Evolutionary conservation across 2,888 invertebrate species (phyloP), one percentile per base, ranked within the genome.

Genomic region (Amiota mariae): DNA sequence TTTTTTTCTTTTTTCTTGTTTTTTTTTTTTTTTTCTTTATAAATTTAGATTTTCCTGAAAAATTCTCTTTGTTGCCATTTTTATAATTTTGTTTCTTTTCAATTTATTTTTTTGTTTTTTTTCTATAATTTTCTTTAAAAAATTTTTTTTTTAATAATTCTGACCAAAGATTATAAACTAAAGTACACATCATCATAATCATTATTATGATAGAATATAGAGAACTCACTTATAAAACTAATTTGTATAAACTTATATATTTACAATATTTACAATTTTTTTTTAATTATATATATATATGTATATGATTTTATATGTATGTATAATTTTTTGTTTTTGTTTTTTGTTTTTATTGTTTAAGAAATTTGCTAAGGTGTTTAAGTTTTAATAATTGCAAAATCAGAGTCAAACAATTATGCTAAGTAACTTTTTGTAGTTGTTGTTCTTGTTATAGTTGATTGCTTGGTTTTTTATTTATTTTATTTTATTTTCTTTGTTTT

Each of bases 401-500:
- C 47, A 20, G 49, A 49, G 18, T 20, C 48, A 66, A 36, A 48
- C 64, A 66, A 66, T 66, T 59, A 66, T 46, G 20, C 47, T 67
- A 67, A 67, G 66, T 75, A 78, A 76, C 78, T 80, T 75, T 78
- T 78, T 67, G 67, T 71, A 74, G 15, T 75, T 72, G 24, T 36
- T 36, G 36, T 36, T 36, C 36, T 36, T 36, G 51, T 70, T 59
- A 24, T 59, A 24, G 59, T 59, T 20, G 20, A 59, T 59, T 59
- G 59, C 20, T 59, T 18, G 12, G 11, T 59, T 59, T 59, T 10
- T 8, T n/a, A n/a, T 24, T 24, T 3, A 2, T 24, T 24, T 24
- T 24, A 2, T 24, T 24, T 83, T 84, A 71, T 78, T 59, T 59
- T 73, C 75, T 77, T 80, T 80, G 76, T 79, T 77, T 73, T 76